A percentile compares a stretch with the other conserved stretches of the same genome.
Conservation (phyloP, 2,797 vertebrate genomes). For the Rhynchonycteris naso region DNA sequence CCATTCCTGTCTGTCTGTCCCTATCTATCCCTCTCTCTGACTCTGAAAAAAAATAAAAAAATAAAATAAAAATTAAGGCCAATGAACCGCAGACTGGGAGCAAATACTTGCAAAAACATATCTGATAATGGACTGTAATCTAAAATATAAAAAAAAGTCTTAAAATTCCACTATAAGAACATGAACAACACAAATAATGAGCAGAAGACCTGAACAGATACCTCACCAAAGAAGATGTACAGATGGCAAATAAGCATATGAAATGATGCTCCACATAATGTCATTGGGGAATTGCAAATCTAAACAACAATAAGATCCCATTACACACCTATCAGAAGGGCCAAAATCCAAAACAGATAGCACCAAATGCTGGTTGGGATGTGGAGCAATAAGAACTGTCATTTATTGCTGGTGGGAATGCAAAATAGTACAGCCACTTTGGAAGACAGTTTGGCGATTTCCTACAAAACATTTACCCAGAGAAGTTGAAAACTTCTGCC, state of each 20-base stretch:
- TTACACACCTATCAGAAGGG: not conserved
- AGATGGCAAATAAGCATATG: not conserved
- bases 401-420: not conserved
- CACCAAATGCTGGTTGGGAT: not conserved
- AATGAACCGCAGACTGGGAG: not conserved
- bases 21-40: no score
- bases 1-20: no score
- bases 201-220: not conserved
- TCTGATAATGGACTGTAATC: not conserved
- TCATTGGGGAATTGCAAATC: not conserved
- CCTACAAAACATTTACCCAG: conserved; percentile 1
- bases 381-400: not conserved
- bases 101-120: not conserved
- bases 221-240: not conserved
- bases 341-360: not conserved
- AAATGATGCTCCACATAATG: not conserved
- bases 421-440: not conserved
- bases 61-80: conserved; percentile 1
- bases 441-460: not conserved
- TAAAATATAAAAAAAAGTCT: not conserved
- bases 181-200: not conserved
- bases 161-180: conserved; percentile 6
- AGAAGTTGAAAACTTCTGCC: not conserved
- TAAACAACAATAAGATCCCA: not conserved
- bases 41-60: no score